Evolutionary conservation across 2,797 vertebrate species (phyloP).

Genomic region (Octomys mimax): DNA sequence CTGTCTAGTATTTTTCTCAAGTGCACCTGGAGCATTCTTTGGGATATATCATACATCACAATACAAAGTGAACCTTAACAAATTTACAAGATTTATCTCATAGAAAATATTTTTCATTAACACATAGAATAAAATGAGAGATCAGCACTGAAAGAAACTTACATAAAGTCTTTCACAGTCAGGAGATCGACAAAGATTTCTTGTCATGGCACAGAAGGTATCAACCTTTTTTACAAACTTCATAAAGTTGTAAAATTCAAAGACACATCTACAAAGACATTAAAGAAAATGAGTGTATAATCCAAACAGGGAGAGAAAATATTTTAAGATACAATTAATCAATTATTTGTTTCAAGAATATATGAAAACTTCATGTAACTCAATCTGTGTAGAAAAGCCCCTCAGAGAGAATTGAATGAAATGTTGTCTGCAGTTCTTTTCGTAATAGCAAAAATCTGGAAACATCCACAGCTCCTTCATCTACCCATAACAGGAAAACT

Average conservation of each 20-base stretch:
- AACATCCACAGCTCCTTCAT: not conserved
- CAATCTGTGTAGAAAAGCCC: not conserved
- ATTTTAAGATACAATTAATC: not conserved
- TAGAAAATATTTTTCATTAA: not conserved
- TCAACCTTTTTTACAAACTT: not conserved
- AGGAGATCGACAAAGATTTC: not conserved
- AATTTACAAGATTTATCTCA: not conserved
- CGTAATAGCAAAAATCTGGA: not conserved
- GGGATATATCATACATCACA: not conserved
- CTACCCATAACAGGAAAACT: not conserved
- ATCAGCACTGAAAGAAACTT: not conserved
- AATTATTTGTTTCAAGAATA: not conserved
- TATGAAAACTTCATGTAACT: not conserved
- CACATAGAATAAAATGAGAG: not conserved
- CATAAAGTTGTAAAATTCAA: not conserved
- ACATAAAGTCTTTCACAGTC: not conserved
- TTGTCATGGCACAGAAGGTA: not conserved
- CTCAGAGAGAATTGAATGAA: not conserved
- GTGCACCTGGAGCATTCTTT: not conserved
- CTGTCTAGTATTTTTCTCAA: not conserved
- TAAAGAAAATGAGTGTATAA: not conserved
- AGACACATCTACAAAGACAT: not conserved
- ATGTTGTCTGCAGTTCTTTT: not conserved
- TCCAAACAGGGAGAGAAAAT: not conserved
- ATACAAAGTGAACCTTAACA: not conserved